These are phyloP conservation scores for Sylvilagus floridanus DNA, from an alignment of 2,797 vertebrate genomes.

Conservation along the genomic window DNA sequence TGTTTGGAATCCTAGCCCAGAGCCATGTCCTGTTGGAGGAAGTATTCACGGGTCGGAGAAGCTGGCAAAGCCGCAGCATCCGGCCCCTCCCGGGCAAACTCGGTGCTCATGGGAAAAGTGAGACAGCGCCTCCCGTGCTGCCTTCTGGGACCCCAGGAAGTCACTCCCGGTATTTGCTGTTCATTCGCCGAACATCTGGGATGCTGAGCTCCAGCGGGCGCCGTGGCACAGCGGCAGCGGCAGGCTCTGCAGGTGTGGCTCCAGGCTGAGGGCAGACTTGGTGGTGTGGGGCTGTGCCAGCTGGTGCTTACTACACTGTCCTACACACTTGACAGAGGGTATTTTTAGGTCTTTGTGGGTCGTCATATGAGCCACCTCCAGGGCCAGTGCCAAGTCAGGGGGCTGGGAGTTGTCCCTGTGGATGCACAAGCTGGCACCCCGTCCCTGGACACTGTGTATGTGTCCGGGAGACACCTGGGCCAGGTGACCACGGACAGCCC, in stretches of 20 bases:
- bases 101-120: background rate
- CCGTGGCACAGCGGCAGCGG: no score
- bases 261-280: background rate
- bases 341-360: background rate
- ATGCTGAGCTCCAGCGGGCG: background rate
- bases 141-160: background rate
- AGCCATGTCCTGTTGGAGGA: background rate
- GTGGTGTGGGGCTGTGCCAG: no score
- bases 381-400: background rate
- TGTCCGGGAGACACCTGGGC: background rate
- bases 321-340: background rate
- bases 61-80: accelerated
- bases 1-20: slow-evolving; percentile 16
- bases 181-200: no score
- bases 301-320: background rate
- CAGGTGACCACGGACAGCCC: accelerated
- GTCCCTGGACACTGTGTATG: background rate
- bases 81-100: background rate
- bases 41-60: background rate
- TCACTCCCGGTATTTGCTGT: background rate
- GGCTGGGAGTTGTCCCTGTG: background rate
- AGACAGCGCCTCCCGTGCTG: background rate
- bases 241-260: accelerated
- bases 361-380: background rate
- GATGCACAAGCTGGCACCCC: background rate